Conservation (phyloP, 1,140 invertebrate genomes). For the Caenorhabditis tropicalis region DNA sequence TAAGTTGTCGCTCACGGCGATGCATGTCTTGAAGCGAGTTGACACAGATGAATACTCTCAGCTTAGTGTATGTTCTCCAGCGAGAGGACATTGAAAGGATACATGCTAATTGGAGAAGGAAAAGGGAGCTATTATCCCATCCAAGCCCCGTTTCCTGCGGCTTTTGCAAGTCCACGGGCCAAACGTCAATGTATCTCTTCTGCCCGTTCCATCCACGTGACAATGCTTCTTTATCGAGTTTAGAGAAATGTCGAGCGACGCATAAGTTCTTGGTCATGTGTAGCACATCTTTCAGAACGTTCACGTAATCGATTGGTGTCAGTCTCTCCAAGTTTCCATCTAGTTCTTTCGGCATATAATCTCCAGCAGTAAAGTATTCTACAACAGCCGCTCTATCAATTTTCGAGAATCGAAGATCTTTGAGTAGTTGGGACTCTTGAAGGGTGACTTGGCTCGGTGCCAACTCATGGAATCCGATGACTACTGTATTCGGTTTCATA, state of each 20-base stretch:
- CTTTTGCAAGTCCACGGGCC: conserved; percentile 88
- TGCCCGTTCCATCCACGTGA: conserved; percentile 71
- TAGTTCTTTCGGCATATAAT: conserved; percentile 75
- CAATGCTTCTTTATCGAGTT: conserved; percentile 77
- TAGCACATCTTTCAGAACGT: conserved; percentile 81
- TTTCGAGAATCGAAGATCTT: conserved; percentile 70
- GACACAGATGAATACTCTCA: conserved; percentile 84
- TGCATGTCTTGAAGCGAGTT: conserved; percentile 72
- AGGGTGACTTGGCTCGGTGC: conserved; percentile 55
- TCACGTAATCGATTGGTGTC: conserved; percentile 81
- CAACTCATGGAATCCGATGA: conserved; percentile 81
- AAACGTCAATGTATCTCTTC: conserved; percentile 88
- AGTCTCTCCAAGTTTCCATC: conserved; percentile 69
- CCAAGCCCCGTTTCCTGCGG: conserved; percentile 78
- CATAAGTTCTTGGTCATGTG: conserved; percentile 93
- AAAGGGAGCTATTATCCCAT: conserved; percentile 77
- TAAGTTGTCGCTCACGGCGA: conserved; percentile 74
- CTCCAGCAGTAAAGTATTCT: conserved; percentile 75
- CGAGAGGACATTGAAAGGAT: conserved; percentile 85
- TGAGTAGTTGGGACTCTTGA: conserved; percentile 67
- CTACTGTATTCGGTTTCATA: conserved; percentile 97
- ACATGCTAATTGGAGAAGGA: conserved; percentile 94
- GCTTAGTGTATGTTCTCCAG: conserved; percentile 81
- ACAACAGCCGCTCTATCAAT: conserved; percentile 77
- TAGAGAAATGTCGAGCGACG: conserved; percentile 87